Conservation (phyloP, 2,113 vertebrate genomes). For the Calyptomena viridis region DNA sequence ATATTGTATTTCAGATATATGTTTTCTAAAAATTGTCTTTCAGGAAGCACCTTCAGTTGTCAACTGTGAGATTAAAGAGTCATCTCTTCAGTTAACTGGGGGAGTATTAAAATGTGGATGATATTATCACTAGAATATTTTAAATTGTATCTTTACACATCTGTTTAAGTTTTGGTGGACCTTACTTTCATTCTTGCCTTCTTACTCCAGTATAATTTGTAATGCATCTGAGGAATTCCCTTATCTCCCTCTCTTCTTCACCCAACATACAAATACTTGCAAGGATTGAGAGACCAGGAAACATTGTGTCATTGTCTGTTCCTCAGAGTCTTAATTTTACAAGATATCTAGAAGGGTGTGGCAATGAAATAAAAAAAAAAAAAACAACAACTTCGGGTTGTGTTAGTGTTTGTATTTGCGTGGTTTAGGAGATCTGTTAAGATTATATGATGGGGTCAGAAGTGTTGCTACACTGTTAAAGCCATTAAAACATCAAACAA, state of each 20-base stretch:
- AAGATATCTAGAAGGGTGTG: neutral
- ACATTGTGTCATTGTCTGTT: neutral
- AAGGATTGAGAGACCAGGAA: neutral
- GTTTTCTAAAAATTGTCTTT: conserved; percentile 9
- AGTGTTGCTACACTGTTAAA: neutral
- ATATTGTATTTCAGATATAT: neutral
- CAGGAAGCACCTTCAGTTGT: neutral
- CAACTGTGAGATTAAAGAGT: neutral
- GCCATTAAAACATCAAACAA: neutral
- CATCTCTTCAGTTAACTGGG: neutral
- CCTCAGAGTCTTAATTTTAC: neutral
- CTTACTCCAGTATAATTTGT: neutral
- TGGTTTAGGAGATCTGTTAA: neutral
- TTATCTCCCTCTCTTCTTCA: neutral
- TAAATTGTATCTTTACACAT: neutral
- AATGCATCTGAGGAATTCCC: neutral
- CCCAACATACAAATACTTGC: accelerated
- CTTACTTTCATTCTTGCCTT: neutral
- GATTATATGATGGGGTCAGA: neutral
- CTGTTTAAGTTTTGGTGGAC: neutral
- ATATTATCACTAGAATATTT: neutral
- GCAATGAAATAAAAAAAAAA: neutral
- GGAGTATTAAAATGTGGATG: conserved; percentile 7
- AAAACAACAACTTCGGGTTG: neutral
- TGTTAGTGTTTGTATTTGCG: neutral